Base-by-base conservation (phyloP, 2,888 invertebrate species). In the Epiperipatus broadwayi region DNA sequence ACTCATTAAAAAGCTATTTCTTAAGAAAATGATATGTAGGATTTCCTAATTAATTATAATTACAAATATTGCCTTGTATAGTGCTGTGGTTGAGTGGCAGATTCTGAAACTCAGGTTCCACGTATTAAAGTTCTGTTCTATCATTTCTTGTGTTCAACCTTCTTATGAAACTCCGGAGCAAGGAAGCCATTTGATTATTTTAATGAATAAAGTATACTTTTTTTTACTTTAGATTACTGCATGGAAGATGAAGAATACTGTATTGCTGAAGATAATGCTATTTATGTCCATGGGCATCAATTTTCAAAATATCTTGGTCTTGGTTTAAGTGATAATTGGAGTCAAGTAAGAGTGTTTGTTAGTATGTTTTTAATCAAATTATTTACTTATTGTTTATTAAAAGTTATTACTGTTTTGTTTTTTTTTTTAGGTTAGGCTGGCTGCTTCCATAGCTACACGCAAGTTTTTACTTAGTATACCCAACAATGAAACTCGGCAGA, bases 291-390 rank as follows among this genome's bases (percentile, higher is more conserved):
- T 52, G 65, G 65, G 7, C 55, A 59, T 36, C 57, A 60, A 43
- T 57, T 66, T 44, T 53, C 61, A 39, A 49, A 56, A 30, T 55
- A 62, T 41, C 50, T 68, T 10, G 59, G 57, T 5, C 43, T 49
- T 32, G 68, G 68, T 5, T 50, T 68, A 35, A 55, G 63, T 18
- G 67, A 68, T 45, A 66, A 67, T 47, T 68, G 67, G 66, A 67
- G 66, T 50, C 60, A 61, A 48, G 55, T 55, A 41, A 31, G n/a
- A n/a, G 38, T 36, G 12, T 12, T 5, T 19, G 12, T 34, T 8
- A 30, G 5, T 41, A 5, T 33, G 34, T 33, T 8, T 25, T 34
- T 34, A 20, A 34, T 34, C 15, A 19, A 10, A 20, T 8, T 16
- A 18, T 8, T 16, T 20, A 8, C n/a, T 22, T 8, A 38, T n/a